Evolutionary conservation across 2,797 vertebrate genomes (phyloP).

Genomic region (Acridotheres tristis): DNA sequence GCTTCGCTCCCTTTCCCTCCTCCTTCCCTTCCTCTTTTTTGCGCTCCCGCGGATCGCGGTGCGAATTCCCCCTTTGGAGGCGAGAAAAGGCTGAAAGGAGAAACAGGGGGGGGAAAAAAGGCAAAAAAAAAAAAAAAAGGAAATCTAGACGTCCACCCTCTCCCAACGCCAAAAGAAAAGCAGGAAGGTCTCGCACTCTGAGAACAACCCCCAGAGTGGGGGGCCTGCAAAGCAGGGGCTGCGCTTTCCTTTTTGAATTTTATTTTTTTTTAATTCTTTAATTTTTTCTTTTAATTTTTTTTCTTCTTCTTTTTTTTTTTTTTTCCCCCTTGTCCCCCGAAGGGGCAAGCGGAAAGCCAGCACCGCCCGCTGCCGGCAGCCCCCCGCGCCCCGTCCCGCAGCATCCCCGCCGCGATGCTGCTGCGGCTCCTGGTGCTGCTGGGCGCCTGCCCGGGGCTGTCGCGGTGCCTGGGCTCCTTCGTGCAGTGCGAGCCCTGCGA

Average conservation of each 20-base stretch:
- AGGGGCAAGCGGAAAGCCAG: not conserved
- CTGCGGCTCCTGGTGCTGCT: conserved; percentile 79
- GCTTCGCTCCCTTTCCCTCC: conserved; percentile 4
- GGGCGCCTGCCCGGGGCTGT: conserved; percentile 85
- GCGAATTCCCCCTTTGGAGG: not conserved
- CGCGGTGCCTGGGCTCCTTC: conserved; percentile 87
- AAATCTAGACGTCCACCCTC: not conserved
- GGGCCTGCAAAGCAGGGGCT: not conserved
- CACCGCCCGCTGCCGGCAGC: not conserved
- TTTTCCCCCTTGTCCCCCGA: not conserved
- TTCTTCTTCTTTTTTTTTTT: too few species aligned
- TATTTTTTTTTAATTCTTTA: not conserved
- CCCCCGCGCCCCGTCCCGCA: conserved; percentile 6
- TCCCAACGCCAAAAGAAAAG: not conserved
- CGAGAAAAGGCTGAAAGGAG: conserved; percentile 17
- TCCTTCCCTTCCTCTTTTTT: not conserved
- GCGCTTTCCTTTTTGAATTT: not conserved
- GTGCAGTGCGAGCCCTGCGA: conserved; percentile 98
- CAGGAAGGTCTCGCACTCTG: not conserved
- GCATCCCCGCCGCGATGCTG: conserved; percentile 72
- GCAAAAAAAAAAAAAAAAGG: not conserved
- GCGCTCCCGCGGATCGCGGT: not conserved
- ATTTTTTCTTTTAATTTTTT: not conserved
- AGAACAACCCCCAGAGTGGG: not conserved
- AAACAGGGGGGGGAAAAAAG: not conserved